These are phyloP conservation scores for Malurus alboscapulatus DNA, from an alignment of 2,113 vertebrate genomes.

Conservation along the genomic window DNA sequence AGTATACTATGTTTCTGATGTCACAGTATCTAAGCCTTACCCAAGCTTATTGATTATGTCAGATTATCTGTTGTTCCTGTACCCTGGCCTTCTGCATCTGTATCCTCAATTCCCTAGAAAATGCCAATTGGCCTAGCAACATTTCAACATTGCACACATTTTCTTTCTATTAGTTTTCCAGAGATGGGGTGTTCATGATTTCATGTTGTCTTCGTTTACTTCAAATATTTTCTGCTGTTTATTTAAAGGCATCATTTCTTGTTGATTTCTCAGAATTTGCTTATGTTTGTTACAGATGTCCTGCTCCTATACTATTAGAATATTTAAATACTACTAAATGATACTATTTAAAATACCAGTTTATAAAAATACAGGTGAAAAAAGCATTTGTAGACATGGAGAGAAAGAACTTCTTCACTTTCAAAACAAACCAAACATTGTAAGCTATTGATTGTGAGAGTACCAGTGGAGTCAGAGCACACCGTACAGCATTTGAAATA, in stretches of 20 bases:
- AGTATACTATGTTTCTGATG: background rate
- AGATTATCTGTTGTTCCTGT: background rate
- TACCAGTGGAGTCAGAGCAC: background rate
- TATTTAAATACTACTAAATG: background rate
- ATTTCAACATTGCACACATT: background rate
- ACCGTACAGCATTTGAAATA: slow-evolving; percentile 14
- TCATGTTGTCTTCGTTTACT: background rate
- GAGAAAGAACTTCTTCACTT: background rate
- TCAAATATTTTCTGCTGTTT: background rate
- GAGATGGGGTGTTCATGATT: background rate
- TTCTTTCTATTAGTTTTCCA: background rate
- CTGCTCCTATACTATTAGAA: background rate
- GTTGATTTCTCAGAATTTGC: background rate
- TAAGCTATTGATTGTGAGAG: background rate
- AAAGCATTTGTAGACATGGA: background rate
- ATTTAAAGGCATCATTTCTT: background rate
- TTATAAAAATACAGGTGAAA: background rate
- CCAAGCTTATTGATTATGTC: background rate
- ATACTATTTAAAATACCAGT: background rate
- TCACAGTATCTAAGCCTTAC: background rate
- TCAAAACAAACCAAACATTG: slow-evolving; percentile 22
- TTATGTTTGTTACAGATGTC: background rate
- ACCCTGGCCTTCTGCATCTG: background rate
- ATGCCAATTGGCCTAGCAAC: background rate
- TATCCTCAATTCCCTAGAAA: background rate